Evolutionary conservation across 2,888 invertebrate species (phyloP), one percentile per base, ranked within the genome.

Genomic region (Epinotia demarniana): DNA sequence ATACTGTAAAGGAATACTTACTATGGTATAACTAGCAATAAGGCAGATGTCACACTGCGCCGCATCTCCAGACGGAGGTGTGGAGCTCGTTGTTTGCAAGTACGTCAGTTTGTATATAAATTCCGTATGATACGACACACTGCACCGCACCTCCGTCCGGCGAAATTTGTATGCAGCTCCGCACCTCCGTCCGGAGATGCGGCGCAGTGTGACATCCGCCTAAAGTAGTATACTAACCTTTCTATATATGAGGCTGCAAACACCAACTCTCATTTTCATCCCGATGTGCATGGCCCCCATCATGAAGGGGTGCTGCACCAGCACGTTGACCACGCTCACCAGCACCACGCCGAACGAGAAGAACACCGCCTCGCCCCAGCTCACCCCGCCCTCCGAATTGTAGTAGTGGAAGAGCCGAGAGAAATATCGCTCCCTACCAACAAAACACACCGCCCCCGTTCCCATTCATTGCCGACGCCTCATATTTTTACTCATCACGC

Each of bases 191-290:
- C n/a, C n/a, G n/a, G n/a, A n/a, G n/a, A n/a, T n/a, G n/a, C n/a
- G n/a, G n/a, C n/a, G n/a, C n/a, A n/a, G n/a, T n/a, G n/a, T n/a
- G n/a, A n/a, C n/a, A n/a, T n/a, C n/a, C n/a, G n/a, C n/a, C n/a
- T n/a, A 1, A 53, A 1, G 3, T 43, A 19, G 9, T 18, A 27
- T 3, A 27, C 23, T 64, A 79, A 97, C 97, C 96, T 98, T 98
- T 92, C 97, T 95, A 84, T 97, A 98, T 81, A 99, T 95, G 12
- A 98, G 90, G 64, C 97, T 97, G 86, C 98, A 98, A 68, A 97
- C 95, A 0, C 98, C 97, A 0, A 98, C 96, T 77, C 98, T 94
- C 82, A 98, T 95, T 86, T 96, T 95, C 96, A 98, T 97, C 3
- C 98, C 98, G 64, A 97, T 95, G 80, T 97, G 96, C 90, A 96